Percentiles rank a stretch among this genome's conserved stretches.
phyloP scores from a whole-genome alignment of 2,888 invertebrate genomes.

The Leptinotarsa peninsularis region DNA sequence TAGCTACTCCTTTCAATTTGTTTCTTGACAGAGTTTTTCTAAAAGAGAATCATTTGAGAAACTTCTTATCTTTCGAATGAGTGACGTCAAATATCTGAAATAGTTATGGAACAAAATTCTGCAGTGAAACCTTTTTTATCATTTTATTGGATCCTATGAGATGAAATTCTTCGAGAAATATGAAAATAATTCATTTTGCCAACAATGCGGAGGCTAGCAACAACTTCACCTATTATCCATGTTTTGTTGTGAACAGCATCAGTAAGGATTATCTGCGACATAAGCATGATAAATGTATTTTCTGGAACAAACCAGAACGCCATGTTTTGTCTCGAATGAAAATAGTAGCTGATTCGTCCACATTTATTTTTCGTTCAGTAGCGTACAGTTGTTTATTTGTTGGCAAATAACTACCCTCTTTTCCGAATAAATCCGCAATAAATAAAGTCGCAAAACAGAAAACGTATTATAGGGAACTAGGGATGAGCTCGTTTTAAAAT shows the following conservation, averaged over 20 bases:
- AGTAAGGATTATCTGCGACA: slow-evolving; percentile 41
- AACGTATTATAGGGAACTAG: not conserved
- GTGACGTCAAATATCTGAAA: too few relatives aligned
- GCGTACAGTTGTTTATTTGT: not conserved
- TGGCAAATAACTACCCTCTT: not conserved
- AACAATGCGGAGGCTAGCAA: slow-evolving; percentile 34
- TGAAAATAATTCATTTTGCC: slow-evolving; percentile 34
- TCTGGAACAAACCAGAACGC: slow-evolving; percentile 28
- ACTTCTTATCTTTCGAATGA: too few relatives aligned
- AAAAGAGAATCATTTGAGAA: too few relatives aligned
- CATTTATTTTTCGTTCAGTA: slow-evolving; percentile 14
- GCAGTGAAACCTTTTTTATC: not conserved
- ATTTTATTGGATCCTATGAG: not conserved
- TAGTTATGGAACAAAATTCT: not conserved
- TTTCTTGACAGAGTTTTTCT: too few relatives aligned
- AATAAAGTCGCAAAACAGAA: not conserved
- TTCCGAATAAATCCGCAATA: not conserved
- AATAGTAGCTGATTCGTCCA: slow-evolving; percentile 26
- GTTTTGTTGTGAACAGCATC: slow-evolving; percentile 42
- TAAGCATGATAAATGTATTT: slow-evolving; percentile 42
- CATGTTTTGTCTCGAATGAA: slow-evolving; percentile 26
- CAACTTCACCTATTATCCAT: slow-evolving; percentile 42
- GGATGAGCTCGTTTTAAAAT: too few relatives aligned
- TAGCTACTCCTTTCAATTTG: too few relatives aligned
- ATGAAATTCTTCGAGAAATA: slow-evolving; percentile 3